phyloP scores from a whole-genome alignment of 2,888 invertebrate genomes.

The Tenthredo scrophulariae region DNA sequence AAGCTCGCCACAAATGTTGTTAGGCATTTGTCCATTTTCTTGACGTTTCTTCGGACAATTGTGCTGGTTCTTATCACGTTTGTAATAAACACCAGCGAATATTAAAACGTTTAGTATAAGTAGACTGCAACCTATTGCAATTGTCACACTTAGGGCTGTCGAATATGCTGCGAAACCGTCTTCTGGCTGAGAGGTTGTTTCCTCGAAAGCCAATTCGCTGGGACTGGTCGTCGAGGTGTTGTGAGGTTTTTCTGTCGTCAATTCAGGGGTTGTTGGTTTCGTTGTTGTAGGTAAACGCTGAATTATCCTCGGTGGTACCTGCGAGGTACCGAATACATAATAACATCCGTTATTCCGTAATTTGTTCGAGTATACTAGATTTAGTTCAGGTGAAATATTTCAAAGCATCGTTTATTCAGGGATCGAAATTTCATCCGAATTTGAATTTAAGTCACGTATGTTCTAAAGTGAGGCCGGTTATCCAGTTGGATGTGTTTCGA shows the following conservation, averaged over 20 bases:
- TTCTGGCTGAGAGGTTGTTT: slow-evolving; percentile 81
- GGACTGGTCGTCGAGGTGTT: slow-evolving; percentile 69
- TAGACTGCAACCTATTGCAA: slow-evolving; percentile 96
- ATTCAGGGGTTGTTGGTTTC: slow-evolving; percentile 70
- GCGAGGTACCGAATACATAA: neutral
- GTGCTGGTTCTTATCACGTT: slow-evolving; percentile 87
- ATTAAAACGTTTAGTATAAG: slow-evolving; percentile 95
- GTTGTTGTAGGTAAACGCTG: slow-evolving; percentile 74
- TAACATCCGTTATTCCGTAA: neutral
- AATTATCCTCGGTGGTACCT: slow-evolving; percentile 76
- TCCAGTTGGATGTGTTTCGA: neutral
- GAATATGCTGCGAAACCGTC: slow-evolving; percentile 95
- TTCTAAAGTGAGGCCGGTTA: neutral
- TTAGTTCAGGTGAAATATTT: neutral
- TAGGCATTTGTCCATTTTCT: slow-evolving; percentile 93
- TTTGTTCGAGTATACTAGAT: no score
- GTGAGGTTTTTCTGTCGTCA: slow-evolving; percentile 67
- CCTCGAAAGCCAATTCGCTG: slow-evolving; percentile 73
- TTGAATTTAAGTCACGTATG: neutral
- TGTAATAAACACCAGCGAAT: slow-evolving; percentile 97
- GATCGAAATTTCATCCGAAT: neutral
- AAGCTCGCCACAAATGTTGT: slow-evolving; percentile 92
- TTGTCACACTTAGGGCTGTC: slow-evolving; percentile 94
- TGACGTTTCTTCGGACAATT: slow-evolving; percentile 83
- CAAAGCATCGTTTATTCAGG: neutral